phyloP scores from a whole-genome alignment of 2,113 vertebrate genomes.

The Neofelis nebulosa region DNA sequence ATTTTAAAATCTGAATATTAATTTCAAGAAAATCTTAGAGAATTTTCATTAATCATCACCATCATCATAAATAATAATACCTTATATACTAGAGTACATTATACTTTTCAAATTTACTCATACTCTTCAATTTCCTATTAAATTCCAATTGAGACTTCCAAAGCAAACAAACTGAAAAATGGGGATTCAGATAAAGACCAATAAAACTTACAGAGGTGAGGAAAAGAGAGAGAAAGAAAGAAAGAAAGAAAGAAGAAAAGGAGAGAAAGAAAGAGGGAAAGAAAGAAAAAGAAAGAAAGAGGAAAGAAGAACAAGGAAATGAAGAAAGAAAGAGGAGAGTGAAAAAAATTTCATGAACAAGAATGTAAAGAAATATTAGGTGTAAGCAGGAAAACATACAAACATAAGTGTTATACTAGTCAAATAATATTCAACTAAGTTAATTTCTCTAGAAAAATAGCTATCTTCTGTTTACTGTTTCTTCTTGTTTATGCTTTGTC shows the following conservation, averaged over 20 bases:
- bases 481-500: background rate
- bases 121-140: conserved; percentile 7
- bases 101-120: background rate
- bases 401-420: background rate
- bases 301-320: background rate
- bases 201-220: background rate
- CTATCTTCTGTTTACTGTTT: background rate
- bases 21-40: background rate
- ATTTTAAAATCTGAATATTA: background rate
- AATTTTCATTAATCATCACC: background rate
- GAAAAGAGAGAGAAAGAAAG: background rate
- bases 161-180: background rate
- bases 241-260: background rate
- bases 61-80: background rate
- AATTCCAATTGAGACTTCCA: background rate
- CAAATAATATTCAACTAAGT: background rate
- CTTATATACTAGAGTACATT: background rate
- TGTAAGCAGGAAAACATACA: background rate
- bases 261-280: background rate
- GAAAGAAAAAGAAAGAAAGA: background rate
- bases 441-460: conserved; percentile 51
- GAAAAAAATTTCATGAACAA: background rate
- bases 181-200: background rate
- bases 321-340: background rate
- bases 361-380: background rate